Percentiles rank a stretch among this genome's conserved stretches.
Evolutionary conservation across 2,113 vertebrate genomes (phyloP).

Genomic region (Prunella fulvescens): DNA sequence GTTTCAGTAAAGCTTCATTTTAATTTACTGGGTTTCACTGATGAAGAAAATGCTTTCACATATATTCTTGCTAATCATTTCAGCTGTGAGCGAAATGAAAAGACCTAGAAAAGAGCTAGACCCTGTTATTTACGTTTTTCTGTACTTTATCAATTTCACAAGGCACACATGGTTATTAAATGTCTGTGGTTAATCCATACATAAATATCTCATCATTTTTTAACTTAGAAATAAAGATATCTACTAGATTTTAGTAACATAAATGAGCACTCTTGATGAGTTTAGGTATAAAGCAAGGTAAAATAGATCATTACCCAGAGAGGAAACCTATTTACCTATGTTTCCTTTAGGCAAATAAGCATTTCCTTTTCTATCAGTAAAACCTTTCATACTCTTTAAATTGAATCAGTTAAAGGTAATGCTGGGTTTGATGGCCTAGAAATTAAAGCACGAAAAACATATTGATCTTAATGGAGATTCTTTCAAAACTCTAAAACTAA

Average conservation of each 20-base stretch:
- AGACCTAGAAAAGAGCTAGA: neutral
- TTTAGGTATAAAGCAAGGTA: neutral
- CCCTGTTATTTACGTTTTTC: neutral
- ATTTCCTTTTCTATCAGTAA: neutral
- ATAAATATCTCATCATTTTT: neutral
- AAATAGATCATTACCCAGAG: neutral
- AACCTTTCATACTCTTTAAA: neutral
- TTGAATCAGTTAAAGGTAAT: neutral
- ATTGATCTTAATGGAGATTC: neutral
- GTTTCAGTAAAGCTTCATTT: neutral
- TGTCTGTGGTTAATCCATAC: neutral
- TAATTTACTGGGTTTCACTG: neutral
- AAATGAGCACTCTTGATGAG: neutral
- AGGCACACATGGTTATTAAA: neutral
- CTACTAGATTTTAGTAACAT: neutral
- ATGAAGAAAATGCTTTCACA: neutral
- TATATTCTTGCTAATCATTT: neutral
- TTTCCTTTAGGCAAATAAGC: neutral
- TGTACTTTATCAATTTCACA: neutral
- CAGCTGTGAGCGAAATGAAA: neutral
- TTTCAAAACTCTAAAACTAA: neutral
- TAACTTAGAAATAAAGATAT: neutral
- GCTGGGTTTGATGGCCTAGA: neutral
- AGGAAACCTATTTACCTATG: neutral
- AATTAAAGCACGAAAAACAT: neutral